A percentile compares a stretch with the other conserved stretches of the same genome.
Evolutionary conservation across 1,140 invertebrate species (phyloP).

Genomic region (Homarus americanus): DNA sequence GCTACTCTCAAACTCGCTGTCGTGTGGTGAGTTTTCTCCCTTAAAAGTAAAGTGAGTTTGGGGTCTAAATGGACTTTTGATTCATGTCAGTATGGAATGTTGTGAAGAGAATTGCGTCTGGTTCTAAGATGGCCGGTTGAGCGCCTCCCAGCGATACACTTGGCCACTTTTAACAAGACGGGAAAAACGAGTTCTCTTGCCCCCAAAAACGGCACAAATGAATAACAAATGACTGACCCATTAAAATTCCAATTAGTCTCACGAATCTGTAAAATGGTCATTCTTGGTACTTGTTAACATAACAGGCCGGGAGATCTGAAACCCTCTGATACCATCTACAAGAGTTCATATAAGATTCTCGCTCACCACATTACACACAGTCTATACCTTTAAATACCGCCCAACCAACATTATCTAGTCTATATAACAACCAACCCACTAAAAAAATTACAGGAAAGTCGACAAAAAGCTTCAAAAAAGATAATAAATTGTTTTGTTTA

Average conservation of each 20-base stretch:
- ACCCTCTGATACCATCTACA: constrained; percentile 34
- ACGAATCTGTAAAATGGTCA: constrained; percentile 60
- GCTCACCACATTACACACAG: too few species aligned
- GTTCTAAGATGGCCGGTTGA: background rate
- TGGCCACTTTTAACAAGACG: constrained; percentile 15
- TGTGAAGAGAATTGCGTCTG: background rate
- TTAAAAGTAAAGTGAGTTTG: background rate
- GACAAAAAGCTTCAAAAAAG: background rate
- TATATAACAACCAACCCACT: too few species aligned
- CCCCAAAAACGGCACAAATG: constrained; percentile 48
- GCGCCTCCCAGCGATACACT: background rate
- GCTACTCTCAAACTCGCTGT: background rate
- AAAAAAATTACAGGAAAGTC: too few species aligned
- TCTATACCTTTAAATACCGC: background rate
- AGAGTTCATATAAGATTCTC: too few species aligned
- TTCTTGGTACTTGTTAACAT: constrained; percentile 63
- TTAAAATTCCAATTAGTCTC: constrained; percentile 71
- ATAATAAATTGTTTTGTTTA: background rate
- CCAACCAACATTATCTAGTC: too few species aligned
- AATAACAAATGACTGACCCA: constrained; percentile 68
- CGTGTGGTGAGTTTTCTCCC: background rate
- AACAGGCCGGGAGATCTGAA: constrained; percentile 27
- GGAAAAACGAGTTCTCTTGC: constrained; percentile 4
- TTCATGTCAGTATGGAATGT: background rate
- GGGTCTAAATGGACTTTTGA: too few species aligned